Percentiles rank a stretch among this genome's conserved stretches.
Conservation (phyloP, 1,140 invertebrate species). For the Cyrtorhinus lividipennis region DNA sequence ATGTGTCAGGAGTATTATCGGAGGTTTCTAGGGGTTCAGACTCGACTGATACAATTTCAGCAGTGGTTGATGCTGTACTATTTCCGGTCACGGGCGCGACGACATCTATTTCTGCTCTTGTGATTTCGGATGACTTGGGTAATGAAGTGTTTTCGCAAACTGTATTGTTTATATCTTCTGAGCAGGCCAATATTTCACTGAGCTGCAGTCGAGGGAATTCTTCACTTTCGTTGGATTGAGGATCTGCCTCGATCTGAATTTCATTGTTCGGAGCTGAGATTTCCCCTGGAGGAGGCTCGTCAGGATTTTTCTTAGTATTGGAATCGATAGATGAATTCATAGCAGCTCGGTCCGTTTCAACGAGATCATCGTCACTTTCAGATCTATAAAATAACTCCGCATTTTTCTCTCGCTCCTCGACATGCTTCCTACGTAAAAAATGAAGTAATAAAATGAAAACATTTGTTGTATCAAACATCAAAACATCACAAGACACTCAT, state of each 20-base stretch:
- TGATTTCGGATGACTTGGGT: too few species aligned
- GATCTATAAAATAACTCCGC: slow-evolving; percentile 43
- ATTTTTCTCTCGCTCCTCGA: slow-evolving; percentile 41
- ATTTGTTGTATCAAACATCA: not conserved
- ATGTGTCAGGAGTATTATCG: not conserved
- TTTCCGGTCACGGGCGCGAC: not conserved
- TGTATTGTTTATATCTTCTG: not conserved
- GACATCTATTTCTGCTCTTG: too few species aligned
- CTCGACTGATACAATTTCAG: not conserved
- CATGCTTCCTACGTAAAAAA: slow-evolving; percentile 31
- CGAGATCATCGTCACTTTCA: slow-evolving; percentile 34
- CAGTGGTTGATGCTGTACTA: not conserved
- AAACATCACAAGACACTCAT: not conserved
- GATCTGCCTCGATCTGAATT: slow-evolving; percentile 22
- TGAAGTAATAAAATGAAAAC: not conserved
- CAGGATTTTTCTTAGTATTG: not conserved
- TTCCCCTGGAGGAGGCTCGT: not conserved
- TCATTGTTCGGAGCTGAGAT: not conserved
- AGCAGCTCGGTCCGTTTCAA: slow-evolving; percentile 13
- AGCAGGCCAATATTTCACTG: not conserved
- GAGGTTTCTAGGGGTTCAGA: slow-evolving; percentile 12
- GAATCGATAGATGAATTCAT: slow-evolving; percentile 3
- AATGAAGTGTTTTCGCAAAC: not conserved
- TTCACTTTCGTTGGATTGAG: slow-evolving; percentile 23
- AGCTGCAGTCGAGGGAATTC: not conserved